Conservation (phyloP, 2,113 vertebrate genomes). For the Perccottus glenii region DNA sequence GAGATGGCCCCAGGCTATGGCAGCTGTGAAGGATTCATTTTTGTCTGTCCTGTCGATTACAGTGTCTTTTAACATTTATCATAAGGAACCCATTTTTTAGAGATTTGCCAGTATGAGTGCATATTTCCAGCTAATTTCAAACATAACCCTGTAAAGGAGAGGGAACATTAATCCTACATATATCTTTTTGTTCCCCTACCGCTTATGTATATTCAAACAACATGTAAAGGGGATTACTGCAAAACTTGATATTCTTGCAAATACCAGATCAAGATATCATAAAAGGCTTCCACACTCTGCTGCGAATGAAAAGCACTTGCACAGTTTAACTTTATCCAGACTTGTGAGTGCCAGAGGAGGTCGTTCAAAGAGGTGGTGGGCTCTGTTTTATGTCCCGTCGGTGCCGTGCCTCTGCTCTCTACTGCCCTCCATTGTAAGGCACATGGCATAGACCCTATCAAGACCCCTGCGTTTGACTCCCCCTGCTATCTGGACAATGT, state of each 20-base stretch:
- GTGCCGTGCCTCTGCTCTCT: slow-evolving; percentile 51
- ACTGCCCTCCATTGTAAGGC: slow-evolving; percentile 64
- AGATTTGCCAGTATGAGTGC: slow-evolving; percentile 38
- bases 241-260: slow-evolving; percentile 72
- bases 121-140: slow-evolving; percentile 58
- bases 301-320: slow-evolving; percentile 74
- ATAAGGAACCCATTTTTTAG: slow-evolving; percentile 51
- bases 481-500: background rate
- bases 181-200: slow-evolving; percentile 53
- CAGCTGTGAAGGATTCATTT: slow-evolving; percentile 70
- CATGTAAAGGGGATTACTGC: slow-evolving; percentile 60
- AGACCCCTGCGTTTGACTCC: slow-evolving; percentile 9
- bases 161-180: slow-evolving; percentile 49
- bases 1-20: slow-evolving; percentile 52
- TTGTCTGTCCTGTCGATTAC: slow-evolving; percentile 59
- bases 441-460: slow-evolving; percentile 36
- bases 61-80: slow-evolving; percentile 52
- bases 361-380: slow-evolving; percentile 59
- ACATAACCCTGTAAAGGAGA: slow-evolving; percentile 41
- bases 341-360: slow-evolving; percentile 64
- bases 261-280: slow-evolving; percentile 70
- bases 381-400: slow-evolving; percentile 62
- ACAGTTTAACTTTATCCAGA: slow-evolving; percentile 73
- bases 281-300: slow-evolving; percentile 55
- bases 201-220: slow-evolving; percentile 65